Evolutionary conservation across 2,888 invertebrate genomes (phyloP), one percentile per base, ranked within the genome.

Genomic region (Loripinus fragilis): DNA sequence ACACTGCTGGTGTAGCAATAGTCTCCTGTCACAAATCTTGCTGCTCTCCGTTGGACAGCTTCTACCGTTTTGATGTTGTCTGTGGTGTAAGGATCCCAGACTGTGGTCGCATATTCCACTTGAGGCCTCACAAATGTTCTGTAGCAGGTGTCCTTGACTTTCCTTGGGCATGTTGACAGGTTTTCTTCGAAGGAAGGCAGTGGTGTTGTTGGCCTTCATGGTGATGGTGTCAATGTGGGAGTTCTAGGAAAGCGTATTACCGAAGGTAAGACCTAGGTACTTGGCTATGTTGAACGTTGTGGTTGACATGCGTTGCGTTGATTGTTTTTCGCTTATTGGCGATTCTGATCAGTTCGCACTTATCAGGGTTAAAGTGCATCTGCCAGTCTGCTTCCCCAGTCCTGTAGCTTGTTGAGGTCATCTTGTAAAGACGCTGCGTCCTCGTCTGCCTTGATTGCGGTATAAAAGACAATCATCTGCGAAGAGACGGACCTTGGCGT

Each of bases 401-500:
- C 41, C n/a, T 25, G 52, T 52, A 52, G 25, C 28, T 52, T 52
- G 52, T 25, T 52, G 12, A 52, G 52, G 64, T 78, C 83, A 17
- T 74, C 41, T 66, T 85, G 82, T 35, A 78, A 69, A 35, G 28
- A 23, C 8, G 60, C 42, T 25, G 64, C 23, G 35, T 81, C 83
- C 15, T 65, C 25, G 2, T 50, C 23, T 15, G 52, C 25, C 17
- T 12, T 72, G 35, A 86, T 73, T 41, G 17, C 75, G 45, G 67
- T 84, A 85, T 15, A 82, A n/a, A 5, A 84, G 52, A 25, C 76
- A 74, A 50, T 85, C 85, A 68, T 81, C 85, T 20, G 86, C 81
- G 64, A 84, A 84, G 20, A 86, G 75, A n/a, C 78, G 35, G 15
- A 48, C 73, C 25, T 50, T 69, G 8, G 80, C 78, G 38, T n/a